Evolutionary conservation across 2,888 invertebrate genomes (phyloP).

Genomic region (Drosophila mimica): DNA sequence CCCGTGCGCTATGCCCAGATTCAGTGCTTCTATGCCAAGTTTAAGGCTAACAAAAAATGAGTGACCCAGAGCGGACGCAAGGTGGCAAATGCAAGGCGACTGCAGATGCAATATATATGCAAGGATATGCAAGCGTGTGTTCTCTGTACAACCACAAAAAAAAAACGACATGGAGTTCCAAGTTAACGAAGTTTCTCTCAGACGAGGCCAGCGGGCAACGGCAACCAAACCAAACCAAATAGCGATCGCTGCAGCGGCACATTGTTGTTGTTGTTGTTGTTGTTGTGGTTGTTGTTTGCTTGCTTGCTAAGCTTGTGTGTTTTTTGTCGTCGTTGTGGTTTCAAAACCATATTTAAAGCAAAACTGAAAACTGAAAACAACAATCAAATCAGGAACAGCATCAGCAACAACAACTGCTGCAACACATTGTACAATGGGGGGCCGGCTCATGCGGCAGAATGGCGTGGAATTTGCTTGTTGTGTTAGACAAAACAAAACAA

Average conservation of each 20-base stretch:
- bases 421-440: constrained; percentile 38
- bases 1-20: constrained; percentile 94
- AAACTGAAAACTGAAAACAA: constrained; percentile 16
- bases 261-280: constrained; percentile 20
- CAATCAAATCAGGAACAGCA: constrained; percentile 26
- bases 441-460: constrained; percentile 54
- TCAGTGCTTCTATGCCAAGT: constrained; percentile 92
- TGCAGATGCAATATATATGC: constrained; percentile 69
- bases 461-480: constrained; percentile 70
- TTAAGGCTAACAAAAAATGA: constrained; percentile 89
- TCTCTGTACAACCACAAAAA: constrained; percentile 66
- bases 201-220: constrained; percentile 48
- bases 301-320: constrained; percentile 1
- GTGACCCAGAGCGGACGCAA: constrained; percentile 64
- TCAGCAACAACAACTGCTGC: constrained; percentile 27
- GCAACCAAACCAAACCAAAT: constrained; percentile 34
- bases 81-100: constrained; percentile 72
- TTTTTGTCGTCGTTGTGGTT: constrained; percentile 15
- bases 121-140: constrained; percentile 74
- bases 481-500: constrained; percentile 51
- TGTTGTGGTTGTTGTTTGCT: constrained; percentile 6
- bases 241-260: constrained; percentile 51
- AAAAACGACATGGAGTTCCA: constrained; percentile 72
- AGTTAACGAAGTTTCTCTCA: constrained; percentile 73
- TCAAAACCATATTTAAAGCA: constrained; percentile 15